Evolutionary conservation across 2,113 vertebrate genomes (phyloP), one percentile per base, ranked within the genome.

Genomic region (Ivindomyrus marchei): DNA sequence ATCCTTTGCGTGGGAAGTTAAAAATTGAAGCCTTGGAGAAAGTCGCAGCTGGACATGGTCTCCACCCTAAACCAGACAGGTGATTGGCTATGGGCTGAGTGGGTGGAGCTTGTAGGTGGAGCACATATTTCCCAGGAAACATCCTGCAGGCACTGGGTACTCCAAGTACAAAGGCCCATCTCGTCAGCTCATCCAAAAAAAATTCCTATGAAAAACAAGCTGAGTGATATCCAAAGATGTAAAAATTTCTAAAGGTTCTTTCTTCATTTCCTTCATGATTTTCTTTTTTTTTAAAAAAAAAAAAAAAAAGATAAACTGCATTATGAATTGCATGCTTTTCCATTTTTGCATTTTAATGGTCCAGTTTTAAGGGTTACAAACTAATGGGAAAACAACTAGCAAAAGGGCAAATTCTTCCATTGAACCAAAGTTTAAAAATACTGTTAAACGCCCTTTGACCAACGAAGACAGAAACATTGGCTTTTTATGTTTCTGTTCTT

Each of bases 221-320:
- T 94, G 91, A 95, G 92, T 92, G 93, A 94, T 93, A 92, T 92
- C 91, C 96, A 94, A 96, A 97, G 96, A 96, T 93, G 91, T 90
- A 94, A 27, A 96, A 50, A 10, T 1, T 93, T 90, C 91, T 92
- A 36, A 93, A 92, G 93, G 93, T 94, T 95, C 95, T 95, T 94
- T 92, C 36, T 89, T 92, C 92, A 93, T 89, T 90, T 89, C 5
- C 62, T 90, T 91, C 90, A 52, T 89, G 66, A 56, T 66, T 24
- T 90, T 87, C 15, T 92, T 89, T 52, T 52, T 53, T 6, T 53
- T 52, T 17, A 94, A 87, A 91, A 52, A 70, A 83, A 88, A 50
- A 88, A 50, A 47, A 87, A 90, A n/a, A 94, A 85, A 91, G 46
- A 83, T 83, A 80, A 58, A 52, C 83, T 89, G 3, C 70, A 89